A percentile compares a stretch with the other conserved stretches of the same genome.
These are phyloP conservation scores for Pachymerium ferrugineum DNA, from an alignment of 2,888 invertebrate species.

Conservation along the genomic window DNA sequence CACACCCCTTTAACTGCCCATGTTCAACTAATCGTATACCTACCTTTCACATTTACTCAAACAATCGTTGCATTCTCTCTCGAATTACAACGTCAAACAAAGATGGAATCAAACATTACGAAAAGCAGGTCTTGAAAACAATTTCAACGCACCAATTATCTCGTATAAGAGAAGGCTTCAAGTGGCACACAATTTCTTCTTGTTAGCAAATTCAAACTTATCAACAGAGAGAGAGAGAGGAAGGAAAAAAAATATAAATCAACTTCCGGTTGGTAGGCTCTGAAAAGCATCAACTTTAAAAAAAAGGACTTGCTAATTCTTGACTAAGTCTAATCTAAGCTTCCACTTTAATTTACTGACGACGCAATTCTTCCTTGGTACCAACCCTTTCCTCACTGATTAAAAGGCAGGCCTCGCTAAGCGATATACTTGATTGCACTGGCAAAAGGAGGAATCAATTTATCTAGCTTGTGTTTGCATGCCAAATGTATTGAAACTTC, in stretches of 20 bases:
- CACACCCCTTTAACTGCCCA: no score
- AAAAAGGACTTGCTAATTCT: conserved; percentile 12
- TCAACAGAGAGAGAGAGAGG: background rate
- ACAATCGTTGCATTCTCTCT: no score
- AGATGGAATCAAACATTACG: no score
- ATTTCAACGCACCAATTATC: conserved; percentile 1
- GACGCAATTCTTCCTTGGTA: background rate
- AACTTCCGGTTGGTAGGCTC: conserved; percentile 1
- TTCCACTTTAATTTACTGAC: conserved; percentile 18
- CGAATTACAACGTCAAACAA: no score
- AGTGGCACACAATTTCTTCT: background rate
- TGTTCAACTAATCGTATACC: no score
- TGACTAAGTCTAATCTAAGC: conserved; percentile 8
- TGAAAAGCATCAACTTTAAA: conserved; percentile 10
- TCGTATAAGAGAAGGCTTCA: background rate
- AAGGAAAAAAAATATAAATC: no score
- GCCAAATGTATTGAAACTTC: conserved; percentile 15
- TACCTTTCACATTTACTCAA: no score
- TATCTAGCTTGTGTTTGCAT: background rate
- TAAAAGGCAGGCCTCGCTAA: background rate
- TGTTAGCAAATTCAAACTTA: background rate
- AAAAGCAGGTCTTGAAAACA: no score
- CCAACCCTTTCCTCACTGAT: conserved; percentile 14
- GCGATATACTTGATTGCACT: background rate
- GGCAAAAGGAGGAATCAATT: conserved; percentile 10